Evolutionary conservation across 2,888 invertebrate species (phyloP), one percentile per base, ranked within the genome.

Genomic region (Bugula neritina): DNA sequence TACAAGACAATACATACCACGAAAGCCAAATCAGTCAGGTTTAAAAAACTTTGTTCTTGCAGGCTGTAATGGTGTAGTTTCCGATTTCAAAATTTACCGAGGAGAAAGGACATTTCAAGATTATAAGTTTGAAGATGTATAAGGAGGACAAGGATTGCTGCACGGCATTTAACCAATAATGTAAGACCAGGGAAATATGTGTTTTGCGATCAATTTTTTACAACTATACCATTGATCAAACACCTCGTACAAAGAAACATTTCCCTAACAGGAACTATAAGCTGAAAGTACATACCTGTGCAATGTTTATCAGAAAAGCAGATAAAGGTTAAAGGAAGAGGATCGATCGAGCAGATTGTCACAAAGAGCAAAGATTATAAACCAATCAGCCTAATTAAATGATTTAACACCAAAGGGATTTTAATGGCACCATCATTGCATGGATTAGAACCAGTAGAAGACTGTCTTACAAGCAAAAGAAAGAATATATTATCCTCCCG

Each of bases 11-110:
- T 57, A 57, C 23, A 23, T 57, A 23, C 57, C 23, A 57, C n/a
- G 57, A 57, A 57, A 57, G 57, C 57, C 57, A 5, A 57, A 57
- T 27, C 57, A 10, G 3, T 17, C 5, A n/a, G 57, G 3, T 27
- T 57, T n/a, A 57, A 57, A 57, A 57, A 57, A n/a, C 23, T 57
- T 57, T 57, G 57, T n/a, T 5, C 57, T n/a, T 5, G 57, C 57
- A n/a, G 23, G 57, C 23, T n/a, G 13, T 13, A 25, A 57, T 57
- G 57, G 57, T 57, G 57, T 57, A 23, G 57, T 57, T 10, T n/a
- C 10, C 3, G 57, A 57, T 27, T 57, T 57, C 23, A 23, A 57
- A 23, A 57, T 57, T 23, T 57, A n/a, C 57, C 10, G 23, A 13
- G 57, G 57, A 57, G 57, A 57, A 27, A n/a, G 5, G 3, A 57